Evolutionary conservation across 2,888 invertebrate species (phyloP), one percentile per base, ranked within the genome.

Genomic region (Pyrochroa serraticornis): DNA sequence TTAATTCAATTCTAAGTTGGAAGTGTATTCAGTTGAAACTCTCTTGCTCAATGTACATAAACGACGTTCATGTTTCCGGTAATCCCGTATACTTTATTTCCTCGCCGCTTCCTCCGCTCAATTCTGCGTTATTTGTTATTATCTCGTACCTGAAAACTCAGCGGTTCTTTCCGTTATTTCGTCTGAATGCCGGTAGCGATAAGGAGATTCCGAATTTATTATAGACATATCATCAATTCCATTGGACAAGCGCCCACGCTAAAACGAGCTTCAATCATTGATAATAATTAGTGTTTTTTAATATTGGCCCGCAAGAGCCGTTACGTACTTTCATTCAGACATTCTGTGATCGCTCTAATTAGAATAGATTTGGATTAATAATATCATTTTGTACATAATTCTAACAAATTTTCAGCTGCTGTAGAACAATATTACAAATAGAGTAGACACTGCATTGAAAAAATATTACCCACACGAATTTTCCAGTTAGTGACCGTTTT

Each of bases 171-270:
- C 30, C 8, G 8, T 57, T 51, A 38, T 22, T 46, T 44, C 12
- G 13, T 43, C 43, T 37, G 10, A 22, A 22, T 22, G 22, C 22
- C 22, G 22, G 22, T 22, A 22, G 22, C 22, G 22, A 22, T 48
- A 38, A 43, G 60, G 53, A 64, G 37, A 72, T 74, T 69, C 71
- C 75, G 74, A 76, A 77, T 76, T 76, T 75, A 75, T 70, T 70
- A 65, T 64, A 72, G 71, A 77, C 75, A 76, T 77, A 77, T 76
- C 75, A 74, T 69, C 65, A 65, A 63, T 48, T 43, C 55, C 41
- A 61, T 49, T 59, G 46, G 48, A 43, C 59, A 55, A 52, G 50
- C 35, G 13, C 59, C 50, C 50, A 52, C 52, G 58, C 50, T 57
- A 66, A 52, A 57, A 60, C 59, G 66, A 67, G 66, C 65, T 69